Evolutionary conservation across 1,140 invertebrate genomes (phyloP), one percentile per base, ranked within the genome.

Genomic region (Coelopa frigida): DNA sequence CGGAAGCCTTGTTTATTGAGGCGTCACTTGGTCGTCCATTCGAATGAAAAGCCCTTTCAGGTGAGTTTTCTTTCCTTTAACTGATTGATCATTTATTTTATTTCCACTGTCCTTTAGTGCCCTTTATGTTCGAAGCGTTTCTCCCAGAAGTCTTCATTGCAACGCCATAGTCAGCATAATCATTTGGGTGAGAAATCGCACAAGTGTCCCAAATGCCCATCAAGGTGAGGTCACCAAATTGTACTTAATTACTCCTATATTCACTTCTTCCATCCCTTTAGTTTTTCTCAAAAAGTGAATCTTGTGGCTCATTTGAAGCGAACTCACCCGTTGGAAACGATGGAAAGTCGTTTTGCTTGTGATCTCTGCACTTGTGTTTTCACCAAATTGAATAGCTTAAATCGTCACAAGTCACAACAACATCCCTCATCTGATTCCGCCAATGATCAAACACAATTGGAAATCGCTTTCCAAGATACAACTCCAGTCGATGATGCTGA

Each of bases 281-380:
- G 48, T 12, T 49, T 49, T 33, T n/a, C 26, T 4, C 42, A 44
- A 32, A 29, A 38, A 33, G 29, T 18, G n/a, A 49, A 49, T 26
- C 29, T 49, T 15, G 15, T 18, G 14, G 20, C 20, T 6, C 48
- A 49, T 44, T 12, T 7, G 6, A 23, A 44, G 40, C 27, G 21
- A n/a, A 8, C 29, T 17, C 42, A 31, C n/a, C 26, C 17, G 4
- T 7, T 17, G 36, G 26, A 17, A 26, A 3, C 8, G 23, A 14
- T 4, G n/a, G 37, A 1, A 21, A 32, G 22, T n/a, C 3, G 5
- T 15, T 20, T 32, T 5, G 32, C 27, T 20, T 24, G 43, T 36
- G 11, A 14, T 3, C 7, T 12, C 11, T 40, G 36, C 21, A n/a
- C 17, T 12, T 14, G 35, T 21, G 12, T 31, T 10, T 43, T 26